Evolutionary conservation across 2,797 vertebrate genomes (phyloP).

Genomic region (Malacoctenus gilli): DNA sequence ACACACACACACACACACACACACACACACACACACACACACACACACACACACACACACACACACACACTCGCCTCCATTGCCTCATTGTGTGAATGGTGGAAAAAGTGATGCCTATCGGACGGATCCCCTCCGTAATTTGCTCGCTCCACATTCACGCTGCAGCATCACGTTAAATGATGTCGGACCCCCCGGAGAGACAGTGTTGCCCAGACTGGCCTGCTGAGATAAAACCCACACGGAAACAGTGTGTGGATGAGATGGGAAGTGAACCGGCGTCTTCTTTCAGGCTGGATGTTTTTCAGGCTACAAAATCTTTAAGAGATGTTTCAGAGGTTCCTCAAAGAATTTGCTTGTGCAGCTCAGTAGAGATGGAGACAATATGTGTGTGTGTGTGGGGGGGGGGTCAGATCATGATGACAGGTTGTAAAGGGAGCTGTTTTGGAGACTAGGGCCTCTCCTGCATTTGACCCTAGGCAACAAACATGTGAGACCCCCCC

Average conservation of each 20-base stretch:
- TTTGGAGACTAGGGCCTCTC: too few species aligned
- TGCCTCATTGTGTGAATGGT: conserved; percentile 70
- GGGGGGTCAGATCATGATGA: too few species aligned
- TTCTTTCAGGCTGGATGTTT: neutral
- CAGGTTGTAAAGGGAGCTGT: too few species aligned
- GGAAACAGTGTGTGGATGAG: too few species aligned
- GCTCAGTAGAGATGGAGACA: too few species aligned
- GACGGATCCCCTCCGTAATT: conserved; percentile 48
- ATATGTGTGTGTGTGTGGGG: too few species aligned
- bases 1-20: conserved; percentile 49
- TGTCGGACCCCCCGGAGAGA: conserved; percentile 23
- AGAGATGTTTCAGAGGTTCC: too few species aligned
- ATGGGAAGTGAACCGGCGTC: too few species aligned
- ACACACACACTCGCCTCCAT: conserved; percentile 57
- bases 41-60: conserved; percentile 43
- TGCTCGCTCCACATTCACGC: conserved; percentile 32
- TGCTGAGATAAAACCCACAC: neutral
- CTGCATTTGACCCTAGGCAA: too few species aligned
- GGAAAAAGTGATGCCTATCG: conserved; percentile 72
- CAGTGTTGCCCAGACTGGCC: conserved; percentile 7
- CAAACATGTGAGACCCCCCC: too few species aligned
- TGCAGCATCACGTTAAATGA: conserved; percentile 33
- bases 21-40: conserved; percentile 16
- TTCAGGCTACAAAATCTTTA: neutral
- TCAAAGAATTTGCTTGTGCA: too few species aligned